Evolutionary conservation across 2,797 vertebrate genomes (phyloP), one percentile per base, ranked within the genome.

Genomic region (Ctenochaetus hawaiiensis): DNA sequence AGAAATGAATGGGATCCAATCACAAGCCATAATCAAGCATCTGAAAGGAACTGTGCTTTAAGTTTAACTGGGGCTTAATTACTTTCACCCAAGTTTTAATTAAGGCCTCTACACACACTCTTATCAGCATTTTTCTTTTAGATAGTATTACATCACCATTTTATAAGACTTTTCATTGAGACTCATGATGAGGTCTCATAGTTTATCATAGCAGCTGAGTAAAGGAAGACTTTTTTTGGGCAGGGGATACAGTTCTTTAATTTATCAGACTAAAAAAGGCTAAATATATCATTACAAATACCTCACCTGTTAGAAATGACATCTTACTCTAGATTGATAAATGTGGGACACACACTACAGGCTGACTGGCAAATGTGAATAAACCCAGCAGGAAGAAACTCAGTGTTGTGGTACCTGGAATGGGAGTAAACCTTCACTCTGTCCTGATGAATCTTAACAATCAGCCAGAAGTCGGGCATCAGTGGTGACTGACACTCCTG

Each of bases 391-490:
- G 26, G 26, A 30, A 30, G 26, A 30, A 30, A 30, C 26, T 30
- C 26, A 30, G 26, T 30, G n/a, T 30, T 30, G 26, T 30, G 26
- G 26, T 5, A 99, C 98, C 97, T 96, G 67, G 97, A 96, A 37
- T 99, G 98, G 30, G 97, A 97, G 82, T 96, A 99, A n/a, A 99
- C 96, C 78, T 97, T 97, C 49, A 99, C 97, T 84, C 97, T 93
- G 88, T 99, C 98, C 85, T 98, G 97, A 37, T 97, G 95, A 68
- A 99, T 96, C 85, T 95, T 94, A 51, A 97, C 89, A 52, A 99
- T 97, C 58, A 99, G 96, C 98, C 98, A 99, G 93, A 99, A 99
- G 82, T 97, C 96, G 0, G 98, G 97, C 96, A 99, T 96, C 41
- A 96, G 95, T 1, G 96, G 93, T 41, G 90, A 90, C 77, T 93